These are phyloP conservation scores for Caenorhabditis sp. DNA, from an alignment of 2,888 invertebrate genomes.

Conservation along the genomic window DNA sequence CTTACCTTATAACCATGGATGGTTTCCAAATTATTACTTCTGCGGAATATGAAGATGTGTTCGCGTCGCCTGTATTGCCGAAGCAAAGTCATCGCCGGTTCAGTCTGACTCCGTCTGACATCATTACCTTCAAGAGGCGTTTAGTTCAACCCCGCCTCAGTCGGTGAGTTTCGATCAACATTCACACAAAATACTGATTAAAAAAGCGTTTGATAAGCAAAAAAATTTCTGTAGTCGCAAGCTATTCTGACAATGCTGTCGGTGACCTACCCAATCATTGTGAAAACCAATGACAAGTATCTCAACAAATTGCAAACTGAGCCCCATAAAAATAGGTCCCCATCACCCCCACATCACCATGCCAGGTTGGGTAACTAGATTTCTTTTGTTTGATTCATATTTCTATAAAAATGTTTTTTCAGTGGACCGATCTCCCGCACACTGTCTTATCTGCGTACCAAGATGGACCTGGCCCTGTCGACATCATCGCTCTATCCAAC, in stretches of 20 bases:
- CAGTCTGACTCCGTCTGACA: slow-evolving; percentile 45
- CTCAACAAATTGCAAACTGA: slow-evolving; percentile 22
- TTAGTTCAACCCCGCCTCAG: slow-evolving; percentile 31
- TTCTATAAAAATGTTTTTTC: slow-evolving; percentile 42
- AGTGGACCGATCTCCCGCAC: slow-evolving; percentile 80
- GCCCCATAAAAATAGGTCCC: slow-evolving; percentile 1
- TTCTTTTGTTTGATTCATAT: neutral
- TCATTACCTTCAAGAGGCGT: slow-evolving; percentile 36
- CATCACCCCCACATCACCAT: slow-evolving; percentile 11
- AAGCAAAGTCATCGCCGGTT: slow-evolving; percentile 21
- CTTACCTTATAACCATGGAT: no score
- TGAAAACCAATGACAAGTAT: slow-evolving; percentile 38
- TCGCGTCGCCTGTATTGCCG: neutral
- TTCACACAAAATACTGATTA: slow-evolving; percentile 31
- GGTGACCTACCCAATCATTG: slow-evolving; percentile 51
- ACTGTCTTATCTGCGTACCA: slow-evolving; percentile 73
- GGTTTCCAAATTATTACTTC: no score
- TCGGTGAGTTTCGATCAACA: slow-evolving; percentile 59
- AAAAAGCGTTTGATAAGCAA: slow-evolving; percentile 38
- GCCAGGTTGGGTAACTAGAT: slow-evolving; percentile 28
- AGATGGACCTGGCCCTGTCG: slow-evolving; percentile 75
- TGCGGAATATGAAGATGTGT: slow-evolving; percentile 19
- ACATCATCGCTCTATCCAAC: slow-evolving; percentile 76
- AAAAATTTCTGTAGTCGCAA: slow-evolving; percentile 54
- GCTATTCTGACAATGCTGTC: slow-evolving; percentile 47